Evolutionary conservation across 2,113 vertebrate species (phyloP), one percentile per base, ranked within the genome.

Genomic region (Cinclus cinclus): DNA sequence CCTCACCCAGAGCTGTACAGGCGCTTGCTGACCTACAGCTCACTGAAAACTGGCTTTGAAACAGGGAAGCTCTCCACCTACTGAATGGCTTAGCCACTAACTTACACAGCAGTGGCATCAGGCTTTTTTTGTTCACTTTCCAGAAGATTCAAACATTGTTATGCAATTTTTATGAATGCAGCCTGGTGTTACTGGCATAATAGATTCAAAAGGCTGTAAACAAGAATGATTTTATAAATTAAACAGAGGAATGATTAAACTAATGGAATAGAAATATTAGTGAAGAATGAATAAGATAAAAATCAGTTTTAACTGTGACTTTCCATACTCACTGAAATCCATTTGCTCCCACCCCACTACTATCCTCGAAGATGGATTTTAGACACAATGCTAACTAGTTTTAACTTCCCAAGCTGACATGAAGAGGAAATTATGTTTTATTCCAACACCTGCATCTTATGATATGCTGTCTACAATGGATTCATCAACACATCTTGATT

Each of bases 21-120:
- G 20, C 3, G 3, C 39, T 13, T 0, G 0, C 15, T 25, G 55
- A 80, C 25, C 13, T 50, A 80, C 30, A 60, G 27, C 25, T 81
- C 55, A 39, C 15, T 47, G 60, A 62, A 90, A n/a, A 69, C 35
- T 65, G 37, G 4, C 21, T 65, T 15, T 25, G 23, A 81, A 91
- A 64, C 20, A 64, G 35, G 23, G 20, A 64, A 73, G 25, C 42
- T 64, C 39, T 83, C 25, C 20, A 37, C 30, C 33, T 37, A 7
- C 16, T 42, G 42, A 83, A 47, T 22, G n/a, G 55, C 30, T 87
- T 42, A 44, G 25, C 11, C 50, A 60, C 24, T 44, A 18, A 28
- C 7, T 41, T 80, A 55, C 5, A 18, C 2, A 47, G 18, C 20
- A 86, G 24, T 7, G 13, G 49, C 31, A 56, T 42, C 18, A 14